Evolutionary conservation across 2,797 vertebrate species (phyloP).

Genomic region (Petrocephalus sullivani): DNA sequence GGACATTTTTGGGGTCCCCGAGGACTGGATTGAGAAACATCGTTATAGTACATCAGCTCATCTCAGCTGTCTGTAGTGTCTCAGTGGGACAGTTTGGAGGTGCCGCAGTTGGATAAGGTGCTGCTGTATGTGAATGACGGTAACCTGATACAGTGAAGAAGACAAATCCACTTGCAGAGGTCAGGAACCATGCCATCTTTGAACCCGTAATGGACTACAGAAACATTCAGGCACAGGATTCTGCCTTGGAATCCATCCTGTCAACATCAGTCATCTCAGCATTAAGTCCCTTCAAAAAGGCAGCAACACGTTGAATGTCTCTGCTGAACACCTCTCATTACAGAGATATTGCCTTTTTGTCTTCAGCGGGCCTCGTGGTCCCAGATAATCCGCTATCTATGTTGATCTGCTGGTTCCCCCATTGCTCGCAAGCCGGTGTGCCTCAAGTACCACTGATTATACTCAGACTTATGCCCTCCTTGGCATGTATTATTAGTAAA

Average conservation of each 20-base stretch:
- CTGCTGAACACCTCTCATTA: background rate
- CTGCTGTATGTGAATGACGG: background rate
- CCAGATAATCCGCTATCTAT: background rate
- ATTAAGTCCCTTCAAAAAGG: background rate
- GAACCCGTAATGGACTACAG: background rate
- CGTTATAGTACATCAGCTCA: background rate
- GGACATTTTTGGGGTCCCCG: background rate
- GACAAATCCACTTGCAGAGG: background rate
- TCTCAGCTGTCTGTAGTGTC: background rate
- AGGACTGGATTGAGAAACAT: background rate
- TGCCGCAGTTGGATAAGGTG: background rate
- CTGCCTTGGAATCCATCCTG: background rate
- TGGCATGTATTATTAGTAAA: too few species aligned
- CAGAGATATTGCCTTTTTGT: background rate
- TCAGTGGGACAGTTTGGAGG: background rate
- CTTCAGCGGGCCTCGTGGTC: background rate
- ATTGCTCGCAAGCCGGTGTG: background rate
- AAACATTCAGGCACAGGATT: background rate
- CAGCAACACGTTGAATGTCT: background rate
- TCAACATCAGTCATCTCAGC: background rate
- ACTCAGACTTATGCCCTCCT: background rate
- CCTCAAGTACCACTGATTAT: background rate
- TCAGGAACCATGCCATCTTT: constrained; percentile 2
- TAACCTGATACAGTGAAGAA: background rate
- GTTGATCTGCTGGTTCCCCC: background rate